Evolutionary conservation across 2,113 vertebrate species (phyloP).

Genomic region (Atractosteus spatula): DNA sequence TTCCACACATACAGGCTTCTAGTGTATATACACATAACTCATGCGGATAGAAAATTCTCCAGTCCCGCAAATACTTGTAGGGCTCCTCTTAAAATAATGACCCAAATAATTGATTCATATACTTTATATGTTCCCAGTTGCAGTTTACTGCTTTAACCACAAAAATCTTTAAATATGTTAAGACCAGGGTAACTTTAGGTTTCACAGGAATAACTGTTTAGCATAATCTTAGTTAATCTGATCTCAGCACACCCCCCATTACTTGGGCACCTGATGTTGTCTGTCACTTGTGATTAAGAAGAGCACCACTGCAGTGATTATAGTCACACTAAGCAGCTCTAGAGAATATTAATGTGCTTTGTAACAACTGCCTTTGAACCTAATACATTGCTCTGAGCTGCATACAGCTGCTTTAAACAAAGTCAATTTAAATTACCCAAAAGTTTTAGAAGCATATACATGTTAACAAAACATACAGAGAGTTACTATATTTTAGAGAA

Average conservation of each 20-base stretch:
- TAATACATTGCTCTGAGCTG: conserved; percentile 24
- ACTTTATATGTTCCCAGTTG: not conserved
- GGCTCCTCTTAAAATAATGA: too few species aligned
- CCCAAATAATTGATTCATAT: too few species aligned
- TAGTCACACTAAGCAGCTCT: conserved; percentile 51
- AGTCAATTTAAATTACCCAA: too few species aligned
- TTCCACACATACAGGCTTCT: conserved; percentile 31
- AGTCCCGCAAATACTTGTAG: not conserved
- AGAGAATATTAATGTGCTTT: conserved; percentile 40
- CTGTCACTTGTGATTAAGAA: conserved; percentile 74
- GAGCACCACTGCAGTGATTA: conserved; percentile 52
- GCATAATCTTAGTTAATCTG: conserved; percentile 61
- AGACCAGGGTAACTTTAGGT: conserved; percentile 1
- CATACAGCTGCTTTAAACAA: too few species aligned
- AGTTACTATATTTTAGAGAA: too few species aligned
- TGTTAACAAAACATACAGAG: too few species aligned
- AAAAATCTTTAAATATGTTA: too few species aligned
- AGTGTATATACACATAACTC: conserved; percentile 48
- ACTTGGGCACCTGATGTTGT: conserved; percentile 69
- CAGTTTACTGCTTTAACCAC: not conserved
- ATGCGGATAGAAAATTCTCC: not conserved
- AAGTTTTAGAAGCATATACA: too few species aligned
- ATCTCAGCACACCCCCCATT: conserved; percentile 46
- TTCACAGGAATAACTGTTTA: not conserved
- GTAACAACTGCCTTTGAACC: conserved; percentile 41